A percentile compares a stretch with the other conserved stretches of the same genome.
These are phyloP conservation scores for Parelbella ahira DNA, from an alignment of 2,888 invertebrate genomes.

Conservation along the genomic window DNA sequence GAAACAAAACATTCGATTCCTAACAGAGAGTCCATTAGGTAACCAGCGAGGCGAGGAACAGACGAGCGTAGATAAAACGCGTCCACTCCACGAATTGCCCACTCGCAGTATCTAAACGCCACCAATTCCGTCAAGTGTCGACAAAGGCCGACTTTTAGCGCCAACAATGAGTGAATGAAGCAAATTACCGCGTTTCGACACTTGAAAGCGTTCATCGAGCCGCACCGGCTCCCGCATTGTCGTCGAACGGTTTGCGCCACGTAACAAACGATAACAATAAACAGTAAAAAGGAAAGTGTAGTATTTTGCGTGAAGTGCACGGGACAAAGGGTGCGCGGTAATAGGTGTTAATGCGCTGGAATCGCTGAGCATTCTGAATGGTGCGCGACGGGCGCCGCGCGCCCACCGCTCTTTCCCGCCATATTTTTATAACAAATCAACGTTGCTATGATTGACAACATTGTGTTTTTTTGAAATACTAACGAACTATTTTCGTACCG, in stretches of 20 bases:
- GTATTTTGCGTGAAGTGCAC: slow-evolving; percentile 68
- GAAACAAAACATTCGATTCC: slow-evolving; percentile 38
- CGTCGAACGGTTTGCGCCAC: slow-evolving; percentile 69
- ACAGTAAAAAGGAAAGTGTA: slow-evolving; percentile 78
- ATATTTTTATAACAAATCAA: slow-evolving; percentile 73
- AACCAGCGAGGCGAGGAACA: slow-evolving; percentile 49
- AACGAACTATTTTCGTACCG: slow-evolving; percentile 46
- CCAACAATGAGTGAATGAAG: slow-evolving; percentile 74
- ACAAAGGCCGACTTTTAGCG: slow-evolving; percentile 77
- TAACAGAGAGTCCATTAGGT: slow-evolving; percentile 49
- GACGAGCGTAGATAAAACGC: slow-evolving; percentile 48
- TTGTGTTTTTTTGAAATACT: slow-evolving; percentile 53
- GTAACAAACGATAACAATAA: slow-evolving; percentile 79
- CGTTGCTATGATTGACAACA: slow-evolving; percentile 63
- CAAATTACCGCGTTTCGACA: slow-evolving; percentile 76
- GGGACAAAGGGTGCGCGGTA: slow-evolving; percentile 59
- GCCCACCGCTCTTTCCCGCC: slow-evolving; percentile 33
- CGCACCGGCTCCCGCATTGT: slow-evolving; percentile 68
- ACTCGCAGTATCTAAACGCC: slow-evolving; percentile 75
- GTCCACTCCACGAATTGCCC: slow-evolving; percentile 71
- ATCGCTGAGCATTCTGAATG: slow-evolving; percentile 66
- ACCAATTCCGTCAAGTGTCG: slow-evolving; percentile 74
- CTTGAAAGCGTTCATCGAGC: slow-evolving; percentile 71
- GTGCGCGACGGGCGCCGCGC: slow-evolving; percentile 39
- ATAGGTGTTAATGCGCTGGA: slow-evolving; percentile 74